These are phyloP conservation scores for Parapristionchus giblindavisi DNA, from an alignment of 2,888 invertebrate genomes.

Conservation along the genomic window DNA sequence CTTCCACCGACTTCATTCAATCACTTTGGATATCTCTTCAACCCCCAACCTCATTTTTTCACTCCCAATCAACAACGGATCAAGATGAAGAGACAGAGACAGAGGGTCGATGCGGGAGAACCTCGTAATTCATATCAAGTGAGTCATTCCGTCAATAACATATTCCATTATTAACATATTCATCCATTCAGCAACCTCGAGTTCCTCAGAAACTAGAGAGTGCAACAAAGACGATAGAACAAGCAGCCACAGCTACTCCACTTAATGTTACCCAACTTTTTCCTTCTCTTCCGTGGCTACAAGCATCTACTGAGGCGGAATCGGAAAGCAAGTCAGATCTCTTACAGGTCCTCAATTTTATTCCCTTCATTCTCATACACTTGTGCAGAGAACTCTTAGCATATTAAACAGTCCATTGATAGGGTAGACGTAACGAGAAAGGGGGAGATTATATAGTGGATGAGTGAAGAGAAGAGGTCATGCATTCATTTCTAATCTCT, in stretches of 20 bases:
- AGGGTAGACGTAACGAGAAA: conserved; percentile 15
- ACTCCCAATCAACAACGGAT: conserved; percentile 52
- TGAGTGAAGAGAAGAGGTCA: conserved; percentile 4
- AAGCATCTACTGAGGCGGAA: too few relatives aligned
- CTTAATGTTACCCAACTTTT: conserved; percentile 27
- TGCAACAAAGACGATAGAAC: background rate
- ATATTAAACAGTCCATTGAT: conserved; percentile 14
- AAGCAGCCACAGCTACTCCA: conserved; percentile 1
- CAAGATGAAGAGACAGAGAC: conserved; percentile 86
- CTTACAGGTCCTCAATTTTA: too few relatives aligned
- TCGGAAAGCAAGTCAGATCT: background rate
- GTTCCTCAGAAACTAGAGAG: conserved; percentile 29
- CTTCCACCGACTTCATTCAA: conserved; percentile 43
- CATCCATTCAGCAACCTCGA: conserved; percentile 31
- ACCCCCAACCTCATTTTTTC: conserved; percentile 32
- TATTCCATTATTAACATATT: background rate
- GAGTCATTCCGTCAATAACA: conserved; percentile 23
- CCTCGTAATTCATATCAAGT: conserved; percentile 84
- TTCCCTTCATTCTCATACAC: too few relatives aligned
- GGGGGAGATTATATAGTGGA: conserved; percentile 10
- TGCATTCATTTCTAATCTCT: conserved; percentile 32
- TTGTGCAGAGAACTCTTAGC: too few relatives aligned
- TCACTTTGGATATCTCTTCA: conserved; percentile 44
- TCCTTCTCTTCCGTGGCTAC: too few relatives aligned
- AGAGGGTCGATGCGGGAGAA: conserved; percentile 95